Percentiles rank a stretch among this genome's conserved stretches.
Conservation (phyloP, 2,797 vertebrate species). For the Halcyon smyrnensis region DNA sequence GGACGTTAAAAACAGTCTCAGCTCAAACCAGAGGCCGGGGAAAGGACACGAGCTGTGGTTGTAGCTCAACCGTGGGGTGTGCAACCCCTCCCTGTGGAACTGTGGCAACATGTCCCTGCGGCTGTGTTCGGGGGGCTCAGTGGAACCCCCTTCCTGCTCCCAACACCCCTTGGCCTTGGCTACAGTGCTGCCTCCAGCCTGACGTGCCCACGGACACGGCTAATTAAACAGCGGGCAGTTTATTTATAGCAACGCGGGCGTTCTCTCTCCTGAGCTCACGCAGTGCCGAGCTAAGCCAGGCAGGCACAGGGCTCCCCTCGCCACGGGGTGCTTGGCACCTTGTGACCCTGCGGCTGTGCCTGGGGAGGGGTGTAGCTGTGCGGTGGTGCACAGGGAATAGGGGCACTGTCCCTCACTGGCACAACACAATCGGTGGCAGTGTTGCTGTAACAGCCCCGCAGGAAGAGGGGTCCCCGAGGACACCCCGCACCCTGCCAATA, state of each 20-base stretch:
- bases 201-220: neutral
- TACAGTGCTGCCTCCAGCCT: neutral
- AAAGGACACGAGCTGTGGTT: rapidly evolving
- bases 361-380: no score
- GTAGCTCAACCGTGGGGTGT: rapidly evolving
- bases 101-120: rapidly evolving
- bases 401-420: rapidly evolving
- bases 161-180: neutral
- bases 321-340: no score
- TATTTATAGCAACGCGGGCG: neutral
- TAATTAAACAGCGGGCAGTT: neutral
- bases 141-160: neutral
- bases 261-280: neutral
- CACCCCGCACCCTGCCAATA: rapidly evolving
- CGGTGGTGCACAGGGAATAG: no score
- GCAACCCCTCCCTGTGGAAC: neutral
- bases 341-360: no score
- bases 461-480: neutral
- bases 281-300: neutral
- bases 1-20: neutral
- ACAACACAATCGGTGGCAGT: rapidly evolving
- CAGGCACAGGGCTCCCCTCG: no score
- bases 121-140: rapidly evolving
- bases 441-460: rapidly evolving
- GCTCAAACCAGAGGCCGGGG: neutral